Evolutionary conservation across 2,797 vertebrate species (phyloP).

Genomic region (Hafferia zeledoni): DNA sequence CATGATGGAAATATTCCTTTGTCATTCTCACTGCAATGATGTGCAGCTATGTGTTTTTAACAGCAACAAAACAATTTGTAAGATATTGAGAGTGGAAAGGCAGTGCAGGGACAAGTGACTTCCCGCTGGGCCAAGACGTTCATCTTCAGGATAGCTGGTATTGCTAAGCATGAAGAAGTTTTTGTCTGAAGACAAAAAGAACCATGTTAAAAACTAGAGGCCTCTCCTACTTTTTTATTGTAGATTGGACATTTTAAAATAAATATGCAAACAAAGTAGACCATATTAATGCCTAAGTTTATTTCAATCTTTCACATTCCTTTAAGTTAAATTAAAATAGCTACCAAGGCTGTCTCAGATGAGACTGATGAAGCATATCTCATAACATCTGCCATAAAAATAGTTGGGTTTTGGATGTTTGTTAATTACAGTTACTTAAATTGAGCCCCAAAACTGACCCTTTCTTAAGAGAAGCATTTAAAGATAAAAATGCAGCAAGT

Average conservation of each 20-base stretch:
- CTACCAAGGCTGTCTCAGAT: neutral
- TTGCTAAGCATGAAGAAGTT: neutral
- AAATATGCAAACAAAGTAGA: neutral
- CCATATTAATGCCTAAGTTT: neutral
- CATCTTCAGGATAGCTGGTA: neutral
- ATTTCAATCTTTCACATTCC: neutral
- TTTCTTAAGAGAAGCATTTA: neutral
- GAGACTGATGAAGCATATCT: neutral
- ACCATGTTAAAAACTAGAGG: neutral
- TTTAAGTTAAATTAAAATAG: neutral
- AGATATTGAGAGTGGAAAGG: neutral
- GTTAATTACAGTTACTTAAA: neutral
- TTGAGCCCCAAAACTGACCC: neutral
- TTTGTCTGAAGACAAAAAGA: neutral
- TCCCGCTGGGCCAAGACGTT: neutral
- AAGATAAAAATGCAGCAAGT: neutral
- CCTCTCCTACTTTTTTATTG: neutral
- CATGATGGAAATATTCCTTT: neutral
- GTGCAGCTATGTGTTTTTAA: neutral
- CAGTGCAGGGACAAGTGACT: neutral
- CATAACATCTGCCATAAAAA: neutral
- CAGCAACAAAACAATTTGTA: neutral
- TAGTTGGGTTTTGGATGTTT: neutral
- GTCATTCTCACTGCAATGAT: accelerated
- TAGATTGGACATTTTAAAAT: neutral